Evolutionary conservation across 2,797 vertebrate species (phyloP).

Genomic region (Sylvilagus floridanus): DNA sequence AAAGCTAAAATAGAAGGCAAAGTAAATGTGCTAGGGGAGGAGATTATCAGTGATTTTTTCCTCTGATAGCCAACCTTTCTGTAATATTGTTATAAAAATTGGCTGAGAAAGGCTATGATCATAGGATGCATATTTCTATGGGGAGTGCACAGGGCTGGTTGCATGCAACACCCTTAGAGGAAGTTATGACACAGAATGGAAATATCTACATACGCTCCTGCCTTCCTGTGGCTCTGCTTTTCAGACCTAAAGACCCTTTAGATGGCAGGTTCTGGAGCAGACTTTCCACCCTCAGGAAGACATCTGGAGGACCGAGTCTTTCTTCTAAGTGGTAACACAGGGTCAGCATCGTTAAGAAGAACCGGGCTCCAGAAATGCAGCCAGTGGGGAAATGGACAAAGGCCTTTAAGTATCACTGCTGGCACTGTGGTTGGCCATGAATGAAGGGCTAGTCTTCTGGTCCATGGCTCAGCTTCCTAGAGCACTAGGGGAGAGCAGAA

Average conservation of each 20-base stretch:
- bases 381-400: neutral
- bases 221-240: neutral
- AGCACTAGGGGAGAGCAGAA: neutral
- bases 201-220: neutral
- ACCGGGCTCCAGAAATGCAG: neutral
- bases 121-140: neutral
- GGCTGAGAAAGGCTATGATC: neutral
- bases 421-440: neutral
- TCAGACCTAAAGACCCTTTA: neutral
- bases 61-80: conserved; percentile 56
- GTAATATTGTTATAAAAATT: conserved; percentile 16
- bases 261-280: neutral
- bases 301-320: neutral
- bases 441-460: neutral
- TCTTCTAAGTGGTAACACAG: neutral
- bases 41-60: conserved; percentile 1
- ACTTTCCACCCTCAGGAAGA: neutral
- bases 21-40: conserved; percentile 26
- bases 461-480: neutral
- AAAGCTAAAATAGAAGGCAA: conserved; percentile 63
- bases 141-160: neutral
- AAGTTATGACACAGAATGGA: neutral
- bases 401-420: neutral
- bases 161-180: neutral
- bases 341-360: neutral